Evolutionary conservation across 2,888 invertebrate species (phyloP).

Genomic region (Drosophila kanekoi): DNA sequence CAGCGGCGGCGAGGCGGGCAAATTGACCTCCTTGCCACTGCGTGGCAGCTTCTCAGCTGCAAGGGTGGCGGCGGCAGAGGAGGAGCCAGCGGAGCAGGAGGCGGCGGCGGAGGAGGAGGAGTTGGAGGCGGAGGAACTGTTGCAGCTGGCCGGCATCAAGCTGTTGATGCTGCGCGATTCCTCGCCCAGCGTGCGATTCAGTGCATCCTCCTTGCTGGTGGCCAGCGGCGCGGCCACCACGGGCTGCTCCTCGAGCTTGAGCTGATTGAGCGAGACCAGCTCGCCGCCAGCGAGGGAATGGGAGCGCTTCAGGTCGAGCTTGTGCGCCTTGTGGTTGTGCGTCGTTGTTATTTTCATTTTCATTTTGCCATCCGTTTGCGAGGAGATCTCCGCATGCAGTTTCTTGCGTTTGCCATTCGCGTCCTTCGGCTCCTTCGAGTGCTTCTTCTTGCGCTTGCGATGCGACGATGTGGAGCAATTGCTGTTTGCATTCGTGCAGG

Average conservation of each 20-base stretch:
- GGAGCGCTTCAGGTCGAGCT: slow-evolving; percentile 74
- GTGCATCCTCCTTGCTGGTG: slow-evolving; percentile 34
- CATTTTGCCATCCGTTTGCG: slow-evolving; percentile 86
- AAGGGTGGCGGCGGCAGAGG: too few relatives aligned
- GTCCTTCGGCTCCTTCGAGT: slow-evolving; percentile 86
- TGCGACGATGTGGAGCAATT: slow-evolving; percentile 61
- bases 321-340: slow-evolving; percentile 77
- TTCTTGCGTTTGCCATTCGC: slow-evolving; percentile 86
- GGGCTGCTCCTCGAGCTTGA: slow-evolving; percentile 37
- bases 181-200: slow-evolving; percentile 74
- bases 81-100: too few relatives aligned
- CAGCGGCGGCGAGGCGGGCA: slow-evolving; percentile 83
- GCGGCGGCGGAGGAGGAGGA: background rate
- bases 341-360: slow-evolving; percentile 86
- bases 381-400: slow-evolving; percentile 86
- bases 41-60: slow-evolving; percentile 10
- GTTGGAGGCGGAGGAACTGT: background rate
- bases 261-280: slow-evolving; percentile 45
- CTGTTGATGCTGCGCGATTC: slow-evolving; percentile 75
- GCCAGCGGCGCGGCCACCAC: background rate
- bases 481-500: slow-evolving; percentile 2
- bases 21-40: slow-evolving; percentile 50
- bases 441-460: slow-evolving; percentile 87
- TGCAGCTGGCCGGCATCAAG: slow-evolving; percentile 48
- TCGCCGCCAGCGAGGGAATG: slow-evolving; percentile 66